Base-by-base conservation (phyloP, 2,113 vertebrate species). In the Scortum barcoo region DNA sequence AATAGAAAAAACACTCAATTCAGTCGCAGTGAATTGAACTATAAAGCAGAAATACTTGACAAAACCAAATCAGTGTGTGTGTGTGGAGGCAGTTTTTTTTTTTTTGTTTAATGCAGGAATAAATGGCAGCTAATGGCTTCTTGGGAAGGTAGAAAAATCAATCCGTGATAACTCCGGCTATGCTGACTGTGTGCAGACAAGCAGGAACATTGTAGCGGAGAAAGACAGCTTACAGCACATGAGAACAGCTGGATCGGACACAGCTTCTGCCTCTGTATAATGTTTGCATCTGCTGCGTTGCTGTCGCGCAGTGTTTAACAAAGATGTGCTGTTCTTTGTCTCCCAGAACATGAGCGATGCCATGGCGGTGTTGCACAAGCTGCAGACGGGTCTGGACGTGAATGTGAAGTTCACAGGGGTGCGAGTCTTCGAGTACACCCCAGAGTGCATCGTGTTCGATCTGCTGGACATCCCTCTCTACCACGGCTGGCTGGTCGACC, bases 371-470 rank as follows among this genome's bases (percentile, higher is more conserved):
- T 89, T 99, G 30, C 98, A 99, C 87, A 99, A 99, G 92, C 93
- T 99, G 46, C 98, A 99, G 93, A 99, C 98, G 0, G 98, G 98
- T 51, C 95, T 99, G 94, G 98, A 99, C 57, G 98, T 99, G 73
- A 99, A 99, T 10, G 98, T 99, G 76, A 99, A 96, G 93, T 99
- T 99, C 86, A 99, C 97, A 3, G 98, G 98, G 14, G 98, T 99
- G 46, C 94, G 97, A 46, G 97, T 99, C 0, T 99, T 99, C 74
- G 98, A 99, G 85, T 99, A 99, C 92, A 99, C 98, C 4, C 98
- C 98, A 0, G 98, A 99, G 90, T 99, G 98, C 95, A 99, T 99
- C 20, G 98, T 99, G 67, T 99, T 99, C 83, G 98, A 99, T 93
- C 96, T 99, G 86, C 97, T 99, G 12, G 98, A 99, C 93, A 99